Evolutionary conservation across 2,113 vertebrate species (phyloP), one percentile per base, ranked within the genome.

Genomic region (Tiliqua scincoides): DNA sequence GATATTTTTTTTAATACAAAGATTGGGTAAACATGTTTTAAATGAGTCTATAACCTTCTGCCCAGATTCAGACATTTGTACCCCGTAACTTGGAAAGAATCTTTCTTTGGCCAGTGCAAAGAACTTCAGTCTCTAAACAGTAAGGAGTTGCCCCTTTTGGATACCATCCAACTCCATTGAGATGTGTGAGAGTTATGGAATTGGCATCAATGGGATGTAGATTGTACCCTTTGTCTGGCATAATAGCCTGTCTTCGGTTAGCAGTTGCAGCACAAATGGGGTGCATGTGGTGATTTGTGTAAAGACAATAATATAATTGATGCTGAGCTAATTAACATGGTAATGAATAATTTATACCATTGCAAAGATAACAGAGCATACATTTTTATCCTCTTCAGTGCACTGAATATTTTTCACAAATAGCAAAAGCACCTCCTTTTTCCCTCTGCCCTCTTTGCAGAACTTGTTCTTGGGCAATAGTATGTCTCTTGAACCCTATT

Each of bases 281-380:
- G 23, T 79, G 73, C 85, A 80, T 32, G 43, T 86, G 78, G 78
- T 52, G 85, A 86, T 81, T 86, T 86, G 62, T 81, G 78, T 86
- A 65, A 65, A 86, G 78, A 86, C 79, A 86, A 86, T 86, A 65
- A 62, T 65, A 86, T 86, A 57, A 80, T 86, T 86, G 85, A 81
- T 80, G 70, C 70, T 54, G 57, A 86, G 78, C 78, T 86, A 81
- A 86, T 86, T 86, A 86, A 86, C 74, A 40, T 30, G 70, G 74
- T 86, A 86, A 80, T 86, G 78, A 86, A 86, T 86, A 35, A 81
- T 86, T 86, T 86, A 81, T 81, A 74, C 57, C 78, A 9, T 40
- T 27, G 57, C n/a, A 86, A 81, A 86, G 85, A 86, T 81, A 86
- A 86, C 81, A 12, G 79, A 80, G 61, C 78, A 54, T 80, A 74